A percentile compares a stretch with the other conserved stretches of the same genome.
Conservation (phyloP, 2,113 vertebrate genomes). For the Morphnarchus princeps region DNA sequence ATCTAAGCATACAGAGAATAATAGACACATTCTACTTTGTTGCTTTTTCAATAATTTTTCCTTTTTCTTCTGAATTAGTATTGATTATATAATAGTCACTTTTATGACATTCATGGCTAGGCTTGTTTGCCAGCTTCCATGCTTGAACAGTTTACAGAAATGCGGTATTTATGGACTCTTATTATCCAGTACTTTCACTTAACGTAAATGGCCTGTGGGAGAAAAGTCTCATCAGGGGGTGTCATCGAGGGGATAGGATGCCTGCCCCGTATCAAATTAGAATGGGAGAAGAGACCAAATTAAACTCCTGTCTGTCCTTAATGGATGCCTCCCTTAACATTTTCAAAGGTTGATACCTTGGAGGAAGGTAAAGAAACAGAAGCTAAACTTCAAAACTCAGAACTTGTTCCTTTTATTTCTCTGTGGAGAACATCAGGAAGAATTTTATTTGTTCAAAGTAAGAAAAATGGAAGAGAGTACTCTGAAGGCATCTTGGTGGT, state of each 20-base stretch:
- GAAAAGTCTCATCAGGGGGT: neutral
- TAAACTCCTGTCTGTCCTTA: neutral
- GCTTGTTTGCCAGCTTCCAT: neutral
- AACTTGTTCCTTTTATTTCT: neutral
- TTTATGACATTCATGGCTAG: neutral
- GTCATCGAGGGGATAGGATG: neutral
- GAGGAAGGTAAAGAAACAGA: neutral
- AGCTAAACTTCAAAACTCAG: neutral
- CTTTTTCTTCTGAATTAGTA: slow-evolving; percentile 8
- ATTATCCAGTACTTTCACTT: neutral
- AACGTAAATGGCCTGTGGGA: neutral
- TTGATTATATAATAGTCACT: slow-evolving; percentile 34
- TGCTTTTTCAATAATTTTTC: neutral
- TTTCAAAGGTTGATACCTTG: neutral
- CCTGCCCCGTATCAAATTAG: neutral
- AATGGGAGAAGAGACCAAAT: neutral
- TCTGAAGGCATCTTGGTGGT: neutral
- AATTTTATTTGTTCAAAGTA: neutral
- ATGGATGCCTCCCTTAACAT: neutral
- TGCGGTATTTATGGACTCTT: neutral
- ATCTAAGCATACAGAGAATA: neutral
- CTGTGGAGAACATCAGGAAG: neutral
- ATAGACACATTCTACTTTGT: neutral
- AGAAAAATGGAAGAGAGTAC: neutral
- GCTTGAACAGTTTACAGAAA: neutral